Evolutionary conservation across 2,113 vertebrate genomes (phyloP), one percentile per base, ranked within the genome.

Genomic region (Laterallus jamaicensis): DNA sequence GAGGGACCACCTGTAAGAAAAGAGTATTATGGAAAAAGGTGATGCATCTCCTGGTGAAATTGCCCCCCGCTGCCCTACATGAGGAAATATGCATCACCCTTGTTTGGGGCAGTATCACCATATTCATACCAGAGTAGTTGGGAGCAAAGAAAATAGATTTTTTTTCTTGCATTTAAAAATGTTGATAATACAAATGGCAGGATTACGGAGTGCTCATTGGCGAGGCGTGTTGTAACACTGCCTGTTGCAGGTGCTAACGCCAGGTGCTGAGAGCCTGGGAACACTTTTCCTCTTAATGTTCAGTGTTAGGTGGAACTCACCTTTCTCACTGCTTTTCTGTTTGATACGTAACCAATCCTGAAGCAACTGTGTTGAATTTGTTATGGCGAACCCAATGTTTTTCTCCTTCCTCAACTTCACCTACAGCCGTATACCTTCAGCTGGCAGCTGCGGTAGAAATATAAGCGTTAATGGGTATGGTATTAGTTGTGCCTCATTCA

Each of bases 401-500:
- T 62, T 50, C 47, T 67, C 47, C 54, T 73, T 63, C 17, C 55
- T 80, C 39, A 74, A 13, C 47, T 49, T 92, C 21, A 63, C 20
- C 13, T 81, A 4, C 12, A 54, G 56, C 42, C 5, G 2, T 26
- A 12, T 10, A 5, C 21, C 5, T 87, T 82, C 50, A 40, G 21
- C 50, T 82, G 59, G 79, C 56, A 76, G 66, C 58, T 78, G 74
- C 4, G 8, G 76, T 22, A 70, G 74, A 29, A 15, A 14, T 32
- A 7, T 22, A 39, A 54, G 54, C 8, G 2, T 95, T 89, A 88
- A 63, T 92, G 62, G 62, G 16, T 17, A 35, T 86, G 79, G 1
- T 63, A 25, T 47, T 58, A 37, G 24, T 5, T 55, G 58, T 94
- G 90, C 91, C 44, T 95, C 69, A 50, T 68, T 90, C 71, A 74